phyloP scores from a whole-genome alignment of 2,113 vertebrate genomes.

The Podarcis raffonei region DNA sequence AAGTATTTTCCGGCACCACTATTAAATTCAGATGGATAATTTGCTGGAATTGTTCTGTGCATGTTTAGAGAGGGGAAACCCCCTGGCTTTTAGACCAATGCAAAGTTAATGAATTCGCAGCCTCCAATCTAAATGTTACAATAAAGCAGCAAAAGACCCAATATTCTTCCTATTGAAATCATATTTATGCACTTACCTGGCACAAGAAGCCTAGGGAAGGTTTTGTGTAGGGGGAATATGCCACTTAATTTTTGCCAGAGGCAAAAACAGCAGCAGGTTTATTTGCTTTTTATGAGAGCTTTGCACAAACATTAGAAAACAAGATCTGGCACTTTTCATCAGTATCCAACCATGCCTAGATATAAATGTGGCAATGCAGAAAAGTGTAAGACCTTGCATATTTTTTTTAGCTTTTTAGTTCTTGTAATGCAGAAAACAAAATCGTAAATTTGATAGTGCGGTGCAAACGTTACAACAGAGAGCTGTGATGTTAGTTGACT shows the following conservation, averaged over 20 bases:
- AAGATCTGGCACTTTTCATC: not conserved
- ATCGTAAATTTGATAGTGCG: not conserved
- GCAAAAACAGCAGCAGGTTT: not conserved
- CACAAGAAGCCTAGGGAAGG: too few relatives aligned
- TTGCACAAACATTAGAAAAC: not conserved
- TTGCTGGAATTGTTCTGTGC: not conserved
- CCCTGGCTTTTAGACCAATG: too few relatives aligned
- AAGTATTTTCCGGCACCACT: not conserved
- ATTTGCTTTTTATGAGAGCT: slow-evolving; percentile 1
- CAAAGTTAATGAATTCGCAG: not conserved
- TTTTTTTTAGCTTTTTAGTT: not conserved
- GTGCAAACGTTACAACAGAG: not conserved
- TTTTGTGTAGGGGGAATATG: not conserved
- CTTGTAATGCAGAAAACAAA: not conserved
- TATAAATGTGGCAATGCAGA: not conserved
- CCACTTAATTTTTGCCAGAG: not conserved
- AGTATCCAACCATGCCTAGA: not conserved
- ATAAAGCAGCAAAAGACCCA: not conserved
- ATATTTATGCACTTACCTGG: too few relatives aligned
- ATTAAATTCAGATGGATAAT: not conserved
- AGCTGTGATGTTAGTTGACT: not conserved
- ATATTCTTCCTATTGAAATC: not conserved
- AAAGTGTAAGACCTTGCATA: not conserved
- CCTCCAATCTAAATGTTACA: not conserved
- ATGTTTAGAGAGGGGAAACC: not conserved